phyloP scores from a whole-genome alignment of 1,140 invertebrate genomes.

The Lerema accius region DNA sequence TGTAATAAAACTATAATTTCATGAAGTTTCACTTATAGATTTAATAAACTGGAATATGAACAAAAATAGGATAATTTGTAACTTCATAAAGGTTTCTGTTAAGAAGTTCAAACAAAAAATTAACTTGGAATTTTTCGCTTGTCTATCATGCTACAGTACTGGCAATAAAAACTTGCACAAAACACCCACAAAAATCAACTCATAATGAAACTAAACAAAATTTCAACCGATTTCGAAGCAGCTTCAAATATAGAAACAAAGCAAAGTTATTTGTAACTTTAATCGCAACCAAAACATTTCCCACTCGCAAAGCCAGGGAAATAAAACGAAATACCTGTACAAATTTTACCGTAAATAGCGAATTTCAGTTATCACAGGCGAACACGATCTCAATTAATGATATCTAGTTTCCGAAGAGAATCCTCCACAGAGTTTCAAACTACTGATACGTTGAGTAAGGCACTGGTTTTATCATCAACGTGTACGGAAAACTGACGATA shows the following conservation, averaged over 20 bases:
- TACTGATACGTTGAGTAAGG: slow-evolving; percentile 12
- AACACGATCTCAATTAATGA: slow-evolving; percentile 24
- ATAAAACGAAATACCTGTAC: not conserved
- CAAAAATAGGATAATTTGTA: too few relatives aligned
- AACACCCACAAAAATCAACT: too few relatives aligned
- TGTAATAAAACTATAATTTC: slow-evolving; percentile 50
- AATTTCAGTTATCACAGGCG: slow-evolving; percentile 13
- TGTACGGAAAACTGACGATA: too few relatives aligned
- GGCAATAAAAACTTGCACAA: too few relatives aligned
- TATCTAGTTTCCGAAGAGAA: slow-evolving; percentile 28
- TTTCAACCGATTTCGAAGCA: not conserved
- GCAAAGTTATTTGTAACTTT: not conserved
- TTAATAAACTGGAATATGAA: too few relatives aligned
- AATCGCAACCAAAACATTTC: not conserved
- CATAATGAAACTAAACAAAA: not conserved
- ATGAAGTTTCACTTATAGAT: too few relatives aligned
- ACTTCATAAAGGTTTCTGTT: too few relatives aligned
- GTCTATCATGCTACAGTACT: too few relatives aligned
- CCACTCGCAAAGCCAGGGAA: not conserved
- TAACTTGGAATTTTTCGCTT: too few relatives aligned
- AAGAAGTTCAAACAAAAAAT: too few relatives aligned
- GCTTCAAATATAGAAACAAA: not conserved
- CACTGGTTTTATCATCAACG: not conserved
- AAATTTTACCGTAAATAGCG: slow-evolving; percentile 6
- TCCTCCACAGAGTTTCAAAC: slow-evolving; percentile 10